A percentile compares a stretch with the other conserved stretches of the same genome.
phyloP scores from a whole-genome alignment of 1,140 invertebrate genomes.

The Sycophaga agraensis region DNA sequence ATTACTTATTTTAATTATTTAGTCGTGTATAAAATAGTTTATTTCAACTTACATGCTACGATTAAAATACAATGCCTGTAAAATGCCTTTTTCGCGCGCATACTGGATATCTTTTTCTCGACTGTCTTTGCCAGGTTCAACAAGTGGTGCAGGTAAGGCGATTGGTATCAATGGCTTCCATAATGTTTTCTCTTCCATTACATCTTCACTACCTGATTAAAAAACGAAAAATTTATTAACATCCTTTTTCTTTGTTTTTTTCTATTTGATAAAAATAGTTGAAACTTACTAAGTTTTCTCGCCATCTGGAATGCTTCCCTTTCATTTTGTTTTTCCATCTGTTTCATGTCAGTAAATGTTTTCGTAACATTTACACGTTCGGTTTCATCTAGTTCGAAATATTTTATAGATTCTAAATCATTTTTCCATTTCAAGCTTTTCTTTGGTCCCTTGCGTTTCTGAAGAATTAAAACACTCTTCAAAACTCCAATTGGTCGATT shows the following conservation, averaged over 20 bases:
- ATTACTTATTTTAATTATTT: too few species aligned
- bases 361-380: conserved; percentile 93
- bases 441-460: conserved; percentile 74
- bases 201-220: conserved; percentile 65
- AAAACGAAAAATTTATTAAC: too few species aligned
- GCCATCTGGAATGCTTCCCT: conserved; percentile 78
- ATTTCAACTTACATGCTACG: conserved; percentile 66
- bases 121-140: conserved; percentile 77
- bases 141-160: conserved; percentile 65
- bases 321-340: conserved; percentile 83
- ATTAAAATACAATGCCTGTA: conserved; percentile 85
- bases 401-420: conserved; percentile 78
- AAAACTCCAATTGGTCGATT: conserved; percentile 51
- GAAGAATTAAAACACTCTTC: conserved; percentile 68
- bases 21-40: conserved; percentile 10
- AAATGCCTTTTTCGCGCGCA: conserved; percentile 77
- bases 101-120: conserved; percentile 84
- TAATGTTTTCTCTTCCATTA: conserved; percentile 74
- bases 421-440: conserved; percentile 83
- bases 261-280: background rate
- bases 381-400: conserved; percentile 91
- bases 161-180: conserved; percentile 72
- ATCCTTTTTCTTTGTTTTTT: too few species aligned
- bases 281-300: conserved; percentile 68
- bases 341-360: conserved; percentile 89